A percentile compares a stretch with the other conserved stretches of the same genome.
Evolutionary conservation across 1,140 invertebrate species (phyloP).

Genomic region (Platorchestia sp.): DNA sequence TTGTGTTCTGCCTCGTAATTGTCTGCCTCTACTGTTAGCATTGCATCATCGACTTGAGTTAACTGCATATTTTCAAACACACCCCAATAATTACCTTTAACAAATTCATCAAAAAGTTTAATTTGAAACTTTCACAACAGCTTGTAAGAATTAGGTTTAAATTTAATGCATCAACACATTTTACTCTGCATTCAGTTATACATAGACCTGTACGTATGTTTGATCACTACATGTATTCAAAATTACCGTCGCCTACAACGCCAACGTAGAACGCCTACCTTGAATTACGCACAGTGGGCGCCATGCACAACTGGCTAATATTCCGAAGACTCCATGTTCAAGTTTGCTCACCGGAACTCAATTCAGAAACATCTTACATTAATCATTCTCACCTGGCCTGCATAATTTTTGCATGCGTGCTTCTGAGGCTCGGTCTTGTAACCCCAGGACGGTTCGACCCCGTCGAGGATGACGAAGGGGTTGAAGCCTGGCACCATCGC

Average conservation of each 20-base stretch:
- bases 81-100: neutral
- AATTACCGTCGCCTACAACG: no score
- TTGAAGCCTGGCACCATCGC: conserved; percentile 60
- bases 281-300: no score
- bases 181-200: no score
- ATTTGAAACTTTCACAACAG: neutral
- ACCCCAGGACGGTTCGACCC: conserved; percentile 23
- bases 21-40: no score
- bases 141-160: neutral
- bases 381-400: neutral
- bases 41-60: no score
- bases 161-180: neutral
- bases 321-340: no score
- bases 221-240: neutral
- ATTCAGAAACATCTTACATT: no score
- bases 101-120: neutral
- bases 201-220: neutral
- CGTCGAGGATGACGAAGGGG: conserved; percentile 52
- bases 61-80: neutral
- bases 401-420: conserved; percentile 16
- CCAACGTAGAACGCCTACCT: no score
- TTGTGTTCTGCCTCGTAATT: no score
- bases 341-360: no score
- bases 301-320: no score
- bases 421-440: conserved; percentile 29